These are phyloP conservation scores for Palythoa grandis DNA, from an alignment of 92 coral and sea anemone genomes.

Conservation along the genomic window DNA sequence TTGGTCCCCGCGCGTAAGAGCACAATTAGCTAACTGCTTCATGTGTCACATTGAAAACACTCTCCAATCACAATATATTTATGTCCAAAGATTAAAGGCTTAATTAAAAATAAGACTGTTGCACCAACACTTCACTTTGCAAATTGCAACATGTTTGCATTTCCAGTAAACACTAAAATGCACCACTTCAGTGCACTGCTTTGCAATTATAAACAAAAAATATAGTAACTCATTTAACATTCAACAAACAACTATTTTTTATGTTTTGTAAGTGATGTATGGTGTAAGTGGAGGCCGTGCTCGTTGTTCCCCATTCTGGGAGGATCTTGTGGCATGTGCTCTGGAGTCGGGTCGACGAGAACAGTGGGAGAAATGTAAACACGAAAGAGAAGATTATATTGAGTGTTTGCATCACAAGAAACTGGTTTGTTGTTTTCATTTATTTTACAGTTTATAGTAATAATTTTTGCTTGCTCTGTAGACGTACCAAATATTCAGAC, in stretches of 20 bases:
- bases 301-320: slow-evolving; percentile 95
- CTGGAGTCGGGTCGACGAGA: slow-evolving; percentile 64
- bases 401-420: slow-evolving; percentile 97
- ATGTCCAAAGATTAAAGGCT: too few species aligned
- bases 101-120: too few species aligned
- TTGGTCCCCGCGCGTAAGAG: too few species aligned
- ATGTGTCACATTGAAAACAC: too few species aligned
- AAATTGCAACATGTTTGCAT: too few species aligned
- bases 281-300: slow-evolving; percentile 81
- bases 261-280: slow-evolving; percentile 28
- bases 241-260: neutral
- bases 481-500: too few species aligned
- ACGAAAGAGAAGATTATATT: slow-evolving; percentile 84
- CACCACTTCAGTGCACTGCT: neutral
- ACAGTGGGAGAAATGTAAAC: slow-evolving; percentile 79
- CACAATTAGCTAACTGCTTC: too few species aligned
- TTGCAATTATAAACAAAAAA: neutral
- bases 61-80: too few species aligned
- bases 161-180: too few species aligned
- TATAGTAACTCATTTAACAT: neutral
- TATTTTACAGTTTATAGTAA: neutral
- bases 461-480: too few species aligned
- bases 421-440: slow-evolving; percentile 65
- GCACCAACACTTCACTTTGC: too few species aligned
- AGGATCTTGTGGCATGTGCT: slow-evolving; percentile 83